Conservation (phyloP, 2,888 invertebrate genomes). For the Myopa tessellatipennis region DNA sequence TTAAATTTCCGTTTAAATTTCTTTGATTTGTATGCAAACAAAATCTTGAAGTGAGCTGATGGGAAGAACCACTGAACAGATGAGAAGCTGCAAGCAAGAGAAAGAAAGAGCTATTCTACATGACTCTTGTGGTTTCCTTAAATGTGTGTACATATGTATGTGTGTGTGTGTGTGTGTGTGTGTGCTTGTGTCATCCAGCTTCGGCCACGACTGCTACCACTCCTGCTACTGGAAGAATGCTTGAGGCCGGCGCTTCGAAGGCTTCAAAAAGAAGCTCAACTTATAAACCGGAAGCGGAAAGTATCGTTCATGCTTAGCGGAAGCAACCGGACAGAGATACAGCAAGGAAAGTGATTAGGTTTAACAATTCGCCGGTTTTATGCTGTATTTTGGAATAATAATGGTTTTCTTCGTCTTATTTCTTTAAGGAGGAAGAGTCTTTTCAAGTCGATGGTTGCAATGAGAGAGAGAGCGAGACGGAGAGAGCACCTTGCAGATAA, state of each 20-base stretch:
- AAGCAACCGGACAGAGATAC: constrained; percentile 24
- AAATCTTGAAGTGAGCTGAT: neutral
- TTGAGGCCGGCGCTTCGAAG: too few relatives aligned
- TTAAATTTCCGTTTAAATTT: constrained; percentile 18
- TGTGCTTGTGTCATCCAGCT: neutral
- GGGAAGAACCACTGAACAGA: too few relatives aligned
- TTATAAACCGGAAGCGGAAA: constrained; percentile 37
- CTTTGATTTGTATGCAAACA: constrained; percentile 19
- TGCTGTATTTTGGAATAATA: neutral
- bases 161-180: neutral
- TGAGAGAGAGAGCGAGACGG: neutral
- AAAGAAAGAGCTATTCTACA: constrained; percentile 5
- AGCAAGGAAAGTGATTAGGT: constrained; percentile 41
- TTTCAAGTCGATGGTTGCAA: neutral
- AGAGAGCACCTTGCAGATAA: neutral
- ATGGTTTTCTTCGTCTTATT: neutral
- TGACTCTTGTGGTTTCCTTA: neutral
- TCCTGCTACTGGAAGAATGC: neutral
- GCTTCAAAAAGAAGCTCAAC: neutral
- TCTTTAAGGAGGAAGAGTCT: too few relatives aligned
- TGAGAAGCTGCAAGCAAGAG: neutral
- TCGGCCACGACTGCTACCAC: neutral
- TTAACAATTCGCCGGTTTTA: constrained; percentile 36
- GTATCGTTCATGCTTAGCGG: constrained; percentile 34
- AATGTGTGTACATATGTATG: neutral